phyloP scores from a whole-genome alignment of 2,888 invertebrate genomes.

The Pterostichus madidus region DNA sequence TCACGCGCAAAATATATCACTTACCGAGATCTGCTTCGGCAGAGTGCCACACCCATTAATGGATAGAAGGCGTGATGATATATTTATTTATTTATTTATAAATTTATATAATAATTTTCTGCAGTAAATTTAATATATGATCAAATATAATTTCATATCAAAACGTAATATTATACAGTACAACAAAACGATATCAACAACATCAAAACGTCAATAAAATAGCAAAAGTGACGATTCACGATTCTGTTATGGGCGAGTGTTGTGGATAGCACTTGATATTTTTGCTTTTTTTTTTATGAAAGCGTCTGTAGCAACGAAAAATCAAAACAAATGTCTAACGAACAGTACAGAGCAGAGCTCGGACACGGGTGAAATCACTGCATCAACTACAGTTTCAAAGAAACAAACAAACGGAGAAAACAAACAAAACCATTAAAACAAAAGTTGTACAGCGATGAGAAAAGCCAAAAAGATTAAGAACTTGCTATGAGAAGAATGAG shows the following conservation, averaged over 20 bases:
- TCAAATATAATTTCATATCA: too few species aligned
- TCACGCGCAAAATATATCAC: too few species aligned
- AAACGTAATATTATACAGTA: background rate
- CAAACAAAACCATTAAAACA: slow-evolving; percentile 49
- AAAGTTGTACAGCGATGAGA: slow-evolving; percentile 33
- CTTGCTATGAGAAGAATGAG: background rate
- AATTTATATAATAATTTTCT: too few species aligned
- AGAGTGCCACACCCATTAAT: too few species aligned
- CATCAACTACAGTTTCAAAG: slow-evolving; percentile 44
- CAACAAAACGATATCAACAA: slow-evolving; percentile 6
- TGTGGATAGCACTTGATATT: slow-evolving; percentile 29
- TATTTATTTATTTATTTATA: too few species aligned
- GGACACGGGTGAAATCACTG: slow-evolving; percentile 44
- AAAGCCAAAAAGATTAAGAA: slow-evolving; percentile 36
- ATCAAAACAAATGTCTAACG: slow-evolving; percentile 46
- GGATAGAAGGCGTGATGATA: too few species aligned
- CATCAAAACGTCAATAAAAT: slow-evolving; percentile 19
- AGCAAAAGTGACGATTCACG: slow-evolving; percentile 9
- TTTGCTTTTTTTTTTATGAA: slow-evolving; percentile 19
- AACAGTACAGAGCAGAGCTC: slow-evolving; percentile 21
- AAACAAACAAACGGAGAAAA: slow-evolving; percentile 44
- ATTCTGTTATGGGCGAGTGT: background rate
- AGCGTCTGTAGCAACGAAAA: slow-evolving; percentile 29
- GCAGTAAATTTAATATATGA: too few species aligned
- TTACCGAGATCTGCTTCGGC: too few species aligned